phyloP scores from a whole-genome alignment of 2,888 invertebrate species.

The Cremastinae sp. region DNA sequence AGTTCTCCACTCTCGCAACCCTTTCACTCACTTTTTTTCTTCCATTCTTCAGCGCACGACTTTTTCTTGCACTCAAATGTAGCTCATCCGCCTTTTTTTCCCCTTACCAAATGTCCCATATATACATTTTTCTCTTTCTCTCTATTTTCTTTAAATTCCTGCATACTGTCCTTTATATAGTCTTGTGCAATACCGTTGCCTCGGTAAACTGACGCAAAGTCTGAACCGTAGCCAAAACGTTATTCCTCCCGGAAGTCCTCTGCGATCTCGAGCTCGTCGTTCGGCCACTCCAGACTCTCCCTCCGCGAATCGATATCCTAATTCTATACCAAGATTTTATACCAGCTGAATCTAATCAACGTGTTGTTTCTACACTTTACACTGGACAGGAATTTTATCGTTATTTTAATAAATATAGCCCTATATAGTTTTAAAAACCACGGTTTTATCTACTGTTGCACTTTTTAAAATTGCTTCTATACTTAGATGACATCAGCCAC shows the following conservation, averaged over 20 bases:
- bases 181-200: slow-evolving; percentile 9
- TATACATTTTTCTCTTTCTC: too few species aligned
- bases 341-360: slow-evolving; percentile 5
- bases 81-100: slow-evolving; percentile 26
- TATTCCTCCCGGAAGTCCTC: slow-evolving; percentile 46
- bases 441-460: too few species aligned
- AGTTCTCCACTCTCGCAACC: slow-evolving; percentile 18
- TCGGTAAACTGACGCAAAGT: slow-evolving; percentile 50
- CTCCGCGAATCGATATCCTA: slow-evolving; percentile 54
- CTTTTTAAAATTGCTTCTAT: too few species aligned
- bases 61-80: slow-evolving; percentile 38
- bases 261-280: background rate
- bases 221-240: slow-evolving; percentile 35
- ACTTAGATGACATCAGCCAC: too few species aligned
- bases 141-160: background rate
- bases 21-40: slow-evolving; percentile 23
- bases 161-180: background rate
- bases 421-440: too few species aligned
- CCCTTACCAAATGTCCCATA: background rate
- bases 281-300: slow-evolving; percentile 12
- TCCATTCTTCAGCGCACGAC: slow-evolving; percentile 20
- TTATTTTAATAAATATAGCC: too few species aligned
- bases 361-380: too few species aligned
- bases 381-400: too few species aligned
- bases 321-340: background rate